Evolutionary conservation across 2,888 invertebrate species (phyloP).

Genomic region (Vanessa cardui): DNA sequence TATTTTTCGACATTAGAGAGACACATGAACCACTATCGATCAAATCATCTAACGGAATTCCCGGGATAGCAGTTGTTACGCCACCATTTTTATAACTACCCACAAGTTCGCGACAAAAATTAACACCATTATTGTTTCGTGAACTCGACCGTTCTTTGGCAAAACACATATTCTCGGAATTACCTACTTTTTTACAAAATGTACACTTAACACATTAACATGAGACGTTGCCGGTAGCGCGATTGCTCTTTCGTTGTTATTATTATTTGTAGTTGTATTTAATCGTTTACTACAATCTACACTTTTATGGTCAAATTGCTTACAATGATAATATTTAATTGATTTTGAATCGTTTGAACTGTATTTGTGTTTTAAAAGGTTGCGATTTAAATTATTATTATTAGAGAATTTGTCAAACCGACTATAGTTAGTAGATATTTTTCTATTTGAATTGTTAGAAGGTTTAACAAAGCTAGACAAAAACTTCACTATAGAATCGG

Average conservation of each 20-base stretch:
- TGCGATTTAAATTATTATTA: neutral
- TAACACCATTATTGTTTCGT: no score
- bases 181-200: no score
- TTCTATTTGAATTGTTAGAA: neutral
- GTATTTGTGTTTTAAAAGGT: neutral
- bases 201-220: no score
- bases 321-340: neutral
- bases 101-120: neutral
- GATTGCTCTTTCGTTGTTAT: conserved; percentile 5
- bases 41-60: neutral
- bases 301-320: conserved; percentile 1
- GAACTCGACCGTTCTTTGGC: no score
- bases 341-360: neutral
- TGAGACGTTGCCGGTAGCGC: neutral
- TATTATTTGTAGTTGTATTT: neutral
- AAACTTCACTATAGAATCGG: neutral
- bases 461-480: conserved; percentile 1
- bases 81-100: neutral
- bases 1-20: neutral
- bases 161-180: no score
- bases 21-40: neutral
- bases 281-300: conserved; percentile 10
- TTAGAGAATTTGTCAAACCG: neutral
- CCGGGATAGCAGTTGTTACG: neutral
- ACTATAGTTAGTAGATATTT: neutral